Base-by-base conservation (phyloP, 2,797 vertebrate species). In the Pyrocephalus nanus region DNA sequence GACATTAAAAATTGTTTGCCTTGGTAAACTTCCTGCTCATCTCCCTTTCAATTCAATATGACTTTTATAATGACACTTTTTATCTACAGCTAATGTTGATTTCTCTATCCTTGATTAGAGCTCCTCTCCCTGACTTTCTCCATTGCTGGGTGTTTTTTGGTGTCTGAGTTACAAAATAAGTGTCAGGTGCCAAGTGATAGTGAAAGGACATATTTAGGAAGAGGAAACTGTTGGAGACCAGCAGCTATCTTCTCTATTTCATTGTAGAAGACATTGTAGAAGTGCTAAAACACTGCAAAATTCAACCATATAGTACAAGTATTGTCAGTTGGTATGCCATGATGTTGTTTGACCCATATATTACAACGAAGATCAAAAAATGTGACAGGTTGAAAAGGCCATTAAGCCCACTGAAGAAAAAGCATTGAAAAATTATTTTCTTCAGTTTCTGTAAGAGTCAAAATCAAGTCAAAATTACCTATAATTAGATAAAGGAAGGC, bases 151-250 rank as follows among this genome's bases (percentile, higher is more conserved):
- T 3, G 13, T 7, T 48, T 86, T 67, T 32, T 67, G 7, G 2
- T 51, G 55, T 61, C 25, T 66, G 19, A 70, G 18, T 45, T 45
- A 48, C 0, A 4, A 62, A 66, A 61, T 15, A 42, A n/a, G 3
- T 38, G 25, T 71, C 29, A 47, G 16, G 9, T 57, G 8, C 17
- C 9, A 32, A 38, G 17, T 5, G 19, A 50, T 14, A 77, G 17
- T 7, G 4, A 70, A 61, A 66, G 2, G 4, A 25, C 14, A 15
- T n/a, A 25, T 42, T 54, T 45, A 38, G 42, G 34, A 74, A 53
- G 12, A 57, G 6, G 1, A 34, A 1, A 1, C 2, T 53, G 4
- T 8, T 42, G 19, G 4, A 23, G 23, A 88, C 9, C 22, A 53
- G 25, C n/a, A 73, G 8, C 11, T 62, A 26, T 34, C 6, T 7